Percentiles rank a stretch among this genome's conserved stretches.
Conservation (phyloP, 2,113 vertebrate species). For the Manacus vitellinus region DNA sequence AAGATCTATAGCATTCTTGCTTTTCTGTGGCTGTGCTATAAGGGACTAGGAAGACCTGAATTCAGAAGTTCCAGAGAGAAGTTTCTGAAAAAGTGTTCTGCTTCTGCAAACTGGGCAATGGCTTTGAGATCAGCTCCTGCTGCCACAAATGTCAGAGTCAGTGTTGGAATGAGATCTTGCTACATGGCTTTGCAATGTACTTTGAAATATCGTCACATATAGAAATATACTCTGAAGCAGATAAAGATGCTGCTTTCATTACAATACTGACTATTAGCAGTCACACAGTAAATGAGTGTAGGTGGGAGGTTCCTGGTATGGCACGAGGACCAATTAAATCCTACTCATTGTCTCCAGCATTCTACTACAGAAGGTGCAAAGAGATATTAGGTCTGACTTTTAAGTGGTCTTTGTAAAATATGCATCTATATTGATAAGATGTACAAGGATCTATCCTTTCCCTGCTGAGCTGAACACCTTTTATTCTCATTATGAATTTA, state of each 20-base stretch:
- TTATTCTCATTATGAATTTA: slow-evolving; percentile 23
- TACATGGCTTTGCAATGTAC: not conserved
- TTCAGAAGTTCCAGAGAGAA: not conserved
- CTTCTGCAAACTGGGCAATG: not conserved
- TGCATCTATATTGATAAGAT: not conserved
- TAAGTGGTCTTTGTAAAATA: not conserved
- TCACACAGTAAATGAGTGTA: not conserved
- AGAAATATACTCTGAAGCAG: not conserved
- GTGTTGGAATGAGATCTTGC: not conserved
- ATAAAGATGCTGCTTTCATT: not conserved
- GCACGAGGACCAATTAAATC: not conserved
- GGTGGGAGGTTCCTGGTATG: not conserved
- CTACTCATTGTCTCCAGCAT: not conserved
- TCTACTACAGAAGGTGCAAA: not conserved
- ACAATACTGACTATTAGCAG: not conserved
- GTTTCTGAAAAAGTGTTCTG: not conserved
- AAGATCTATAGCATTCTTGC: not conserved
- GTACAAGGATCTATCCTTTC: not conserved
- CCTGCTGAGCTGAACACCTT: not conserved
- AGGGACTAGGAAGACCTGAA: not conserved
- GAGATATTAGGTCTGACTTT: not conserved
- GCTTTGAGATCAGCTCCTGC: not conserved
- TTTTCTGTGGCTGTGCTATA: not conserved
- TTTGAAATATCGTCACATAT: not conserved
- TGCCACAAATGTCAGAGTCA: not conserved